Base-by-base conservation (phyloP, 1,140 invertebrate genomes). In the Penaeus japonicus region DNA sequence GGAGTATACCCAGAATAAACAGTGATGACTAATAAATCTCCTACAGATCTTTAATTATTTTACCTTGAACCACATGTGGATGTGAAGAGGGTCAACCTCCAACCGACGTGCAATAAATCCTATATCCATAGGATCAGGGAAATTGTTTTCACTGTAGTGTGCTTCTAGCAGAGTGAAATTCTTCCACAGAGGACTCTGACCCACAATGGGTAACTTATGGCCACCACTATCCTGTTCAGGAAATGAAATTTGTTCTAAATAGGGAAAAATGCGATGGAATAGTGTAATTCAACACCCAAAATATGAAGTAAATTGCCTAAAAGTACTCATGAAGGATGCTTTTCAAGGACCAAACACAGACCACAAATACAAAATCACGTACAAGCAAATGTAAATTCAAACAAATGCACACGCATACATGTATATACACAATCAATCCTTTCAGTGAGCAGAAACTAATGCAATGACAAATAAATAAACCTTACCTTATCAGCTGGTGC, bases 41-140 rank as follows among this genome's bases (percentile, higher is more conserved):
- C 39, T 7, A 39, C 4, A 10, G 4, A 39, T 39, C 39, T 39
- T 10, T 39, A 39, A 10, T 39, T 39, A 10, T 39, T 10, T 75
- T 55, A 88, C 86, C 70, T 88, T 88, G 30, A 88, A 88, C 86
- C 86, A 88, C 39, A 88, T 30, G 35, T 88, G 86, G 20, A 88
- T 27, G 27, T 83, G 62, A 24, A 88, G 86, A n/a, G 86, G 86
- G 70, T 88, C 86, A 10, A 83, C 86, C 24, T 77, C 39, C n/a
- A 88, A 70, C 12, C 86, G 62, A 0, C 86, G 86, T 1, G 86
- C 86, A 10, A 88, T 88, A 30, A 77, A 88, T 12, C 86, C 86
- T 62, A 88, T 88, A 32, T 88, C 86, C 86, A 83, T 88, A 7
- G 86, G 86, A 53, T 88, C 80, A n/a, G 86, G 86, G 70, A 88